phyloP scores from a whole-genome alignment of 64 coral and sea anemone species.

The Dendrophyllia cribrosa region DNA sequence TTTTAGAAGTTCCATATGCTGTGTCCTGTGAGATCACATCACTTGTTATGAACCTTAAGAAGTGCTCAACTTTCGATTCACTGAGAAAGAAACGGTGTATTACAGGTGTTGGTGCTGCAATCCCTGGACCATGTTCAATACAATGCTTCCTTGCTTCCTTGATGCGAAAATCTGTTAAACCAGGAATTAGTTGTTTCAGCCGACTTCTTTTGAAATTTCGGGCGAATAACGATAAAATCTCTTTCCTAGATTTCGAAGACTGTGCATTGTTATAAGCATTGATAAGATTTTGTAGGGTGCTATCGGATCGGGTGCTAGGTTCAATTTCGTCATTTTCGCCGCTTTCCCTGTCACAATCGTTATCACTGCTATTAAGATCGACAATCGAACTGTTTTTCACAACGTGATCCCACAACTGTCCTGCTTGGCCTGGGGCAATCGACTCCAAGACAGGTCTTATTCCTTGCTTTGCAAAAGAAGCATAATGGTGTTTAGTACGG shows the following conservation, averaged over 20 bases:
- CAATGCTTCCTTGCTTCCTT: slow-evolving; percentile 10
- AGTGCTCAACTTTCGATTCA: slow-evolving; percentile 50
- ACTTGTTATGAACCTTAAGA: slow-evolving; percentile 60
- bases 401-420: slow-evolving; percentile 37
- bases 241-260: slow-evolving; percentile 56
- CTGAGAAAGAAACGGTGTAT: not conserved
- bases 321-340: slow-evolving; percentile 21
- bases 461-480: slow-evolving; percentile 36
- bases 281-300: slow-evolving; percentile 38
- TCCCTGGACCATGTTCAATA: not conserved
- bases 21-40: slow-evolving; percentile 37
- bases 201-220: slow-evolving; percentile 25
- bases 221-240: slow-evolving; percentile 43
- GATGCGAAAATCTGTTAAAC: slow-evolving; percentile 15
- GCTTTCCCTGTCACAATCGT: not conserved
- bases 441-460: slow-evolving; percentile 42
- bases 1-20: slow-evolving; percentile 65
- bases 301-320: slow-evolving; percentile 33
- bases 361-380: slow-evolving; percentile 38
- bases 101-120: not conserved
- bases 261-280: slow-evolving; percentile 55
- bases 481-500: slow-evolving; percentile 51
- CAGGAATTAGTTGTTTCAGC: slow-evolving; percentile 27
- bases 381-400: slow-evolving; percentile 40
- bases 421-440: slow-evolving; percentile 36